phyloP scores from a whole-genome alignment of 2,797 vertebrate genomes.

The Sciurus carolinensis region DNA sequence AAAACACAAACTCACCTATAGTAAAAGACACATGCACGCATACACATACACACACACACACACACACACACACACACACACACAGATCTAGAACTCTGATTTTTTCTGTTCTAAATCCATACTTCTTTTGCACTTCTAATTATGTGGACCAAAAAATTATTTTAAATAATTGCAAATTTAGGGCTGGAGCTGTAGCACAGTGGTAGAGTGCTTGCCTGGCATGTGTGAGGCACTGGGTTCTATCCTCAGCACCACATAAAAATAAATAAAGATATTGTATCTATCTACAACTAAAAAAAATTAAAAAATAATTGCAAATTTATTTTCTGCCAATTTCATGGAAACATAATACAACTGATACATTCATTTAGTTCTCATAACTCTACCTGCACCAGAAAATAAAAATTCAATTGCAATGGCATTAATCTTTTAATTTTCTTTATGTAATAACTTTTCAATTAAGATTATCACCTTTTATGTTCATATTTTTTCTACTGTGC shows the following conservation, averaged over 20 bases:
- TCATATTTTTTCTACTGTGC: slow-evolving; percentile 41
- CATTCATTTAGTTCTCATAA: background rate
- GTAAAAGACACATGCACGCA: background rate
- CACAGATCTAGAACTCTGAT: background rate
- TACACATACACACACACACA: background rate
- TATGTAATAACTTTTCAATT: background rate
- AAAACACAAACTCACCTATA: background rate
- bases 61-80: no score
- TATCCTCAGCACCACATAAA: no score
- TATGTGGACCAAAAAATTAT: slow-evolving; percentile 13
- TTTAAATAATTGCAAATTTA: background rate
- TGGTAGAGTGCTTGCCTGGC: no score
- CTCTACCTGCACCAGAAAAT: slow-evolving; percentile 18
- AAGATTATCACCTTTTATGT: background rate
- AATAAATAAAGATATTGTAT: no score
- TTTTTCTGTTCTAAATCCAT: background rate
- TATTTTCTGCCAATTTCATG: slow-evolving; percentile 19
- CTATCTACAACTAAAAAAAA: no score
- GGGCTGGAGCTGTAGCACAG: no score
- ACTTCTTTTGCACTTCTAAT: slow-evolving; percentile 10
- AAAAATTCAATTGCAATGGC: background rate
- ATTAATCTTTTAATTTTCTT: slow-evolving; percentile 34
- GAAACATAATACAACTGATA: background rate
- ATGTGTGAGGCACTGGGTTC: no score
- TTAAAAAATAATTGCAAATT: background rate